A percentile compares a stretch with the other conserved stretches of the same genome.
Conservation (phyloP, 2,888 invertebrate genomes). For the Harpalus rufipes region DNA sequence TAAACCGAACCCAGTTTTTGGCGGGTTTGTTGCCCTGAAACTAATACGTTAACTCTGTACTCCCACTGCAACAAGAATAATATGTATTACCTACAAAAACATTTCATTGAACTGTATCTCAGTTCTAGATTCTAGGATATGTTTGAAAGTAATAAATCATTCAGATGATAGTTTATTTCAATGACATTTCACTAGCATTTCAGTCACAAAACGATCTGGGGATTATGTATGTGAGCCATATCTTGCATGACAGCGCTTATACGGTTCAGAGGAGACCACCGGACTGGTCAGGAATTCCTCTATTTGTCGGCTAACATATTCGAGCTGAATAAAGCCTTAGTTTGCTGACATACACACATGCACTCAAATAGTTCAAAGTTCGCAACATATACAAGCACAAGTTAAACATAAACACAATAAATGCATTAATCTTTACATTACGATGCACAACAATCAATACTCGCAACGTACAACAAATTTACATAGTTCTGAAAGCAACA, state of each 20-base stretch:
- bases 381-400: neutral
- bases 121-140: too few relatives aligned
- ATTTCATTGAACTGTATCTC: too few relatives aligned
- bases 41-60: too few relatives aligned
- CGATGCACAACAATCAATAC: neutral
- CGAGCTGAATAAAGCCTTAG: neutral
- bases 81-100: too few relatives aligned
- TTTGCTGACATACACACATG: neutral
- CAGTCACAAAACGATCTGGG: neutral
- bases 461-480: too few relatives aligned
- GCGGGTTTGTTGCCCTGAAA: too few relatives aligned
- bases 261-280: neutral
- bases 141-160: too few relatives aligned
- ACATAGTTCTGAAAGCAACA: too few relatives aligned
- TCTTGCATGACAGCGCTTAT: neutral
- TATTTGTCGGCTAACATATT: neutral
- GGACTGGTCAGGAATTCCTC: neutral
- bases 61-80: too few relatives aligned
- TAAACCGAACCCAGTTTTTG: too few relatives aligned
- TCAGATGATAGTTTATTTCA: too few relatives aligned
- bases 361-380: neutral
- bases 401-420: neutral
- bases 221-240: neutral
- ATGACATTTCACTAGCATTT: neutral
- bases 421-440: neutral